Evolutionary conservation across 1,140 invertebrate genomes (phyloP).

Genomic region (Kradibia gibbosae): DNA sequence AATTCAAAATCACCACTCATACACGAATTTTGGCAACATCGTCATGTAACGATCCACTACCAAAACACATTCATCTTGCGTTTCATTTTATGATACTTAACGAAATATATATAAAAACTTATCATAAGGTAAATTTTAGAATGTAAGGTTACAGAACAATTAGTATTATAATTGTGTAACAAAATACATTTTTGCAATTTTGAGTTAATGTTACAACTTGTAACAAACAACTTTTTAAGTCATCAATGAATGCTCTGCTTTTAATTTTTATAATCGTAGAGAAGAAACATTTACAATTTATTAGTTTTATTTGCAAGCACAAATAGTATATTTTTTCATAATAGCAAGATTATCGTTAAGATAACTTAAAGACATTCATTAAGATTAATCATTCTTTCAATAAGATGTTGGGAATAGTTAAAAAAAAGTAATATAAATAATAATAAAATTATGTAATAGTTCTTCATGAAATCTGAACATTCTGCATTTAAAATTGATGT

Average conservation of each 20-base stretch:
- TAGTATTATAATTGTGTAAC: conserved; percentile 25
- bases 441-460: neutral
- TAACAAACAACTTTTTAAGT: conserved; percentile 23
- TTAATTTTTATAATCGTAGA: conserved; percentile 26
- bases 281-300: conserved; percentile 2
- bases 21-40: conserved; percentile 4
- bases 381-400: neutral
- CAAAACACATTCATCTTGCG: conserved; percentile 28
- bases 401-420: neutral
- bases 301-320: conserved; percentile 14
- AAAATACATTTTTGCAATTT: conserved; percentile 20
- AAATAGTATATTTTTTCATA: conserved; percentile 25
- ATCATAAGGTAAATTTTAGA: conserved; percentile 44
- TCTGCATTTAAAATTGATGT: conserved; percentile 5
- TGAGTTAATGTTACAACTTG: conserved; percentile 21
- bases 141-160: conserved; percentile 24
- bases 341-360: conserved; percentile 2
- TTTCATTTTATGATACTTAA: conserved; percentile 50
- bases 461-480: conserved; percentile 7
- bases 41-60: conserved; percentile 17
- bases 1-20: conserved; percentile 10
- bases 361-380: neutral
- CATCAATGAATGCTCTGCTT: conserved; percentile 9
- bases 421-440: neutral
- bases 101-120: conserved; percentile 24